Percentiles rank a stretch among this genome's conserved stretches.
Evolutionary conservation across 2,888 invertebrate species (phyloP).

Genomic region (Poecilobothrus nobilitatus): DNA sequence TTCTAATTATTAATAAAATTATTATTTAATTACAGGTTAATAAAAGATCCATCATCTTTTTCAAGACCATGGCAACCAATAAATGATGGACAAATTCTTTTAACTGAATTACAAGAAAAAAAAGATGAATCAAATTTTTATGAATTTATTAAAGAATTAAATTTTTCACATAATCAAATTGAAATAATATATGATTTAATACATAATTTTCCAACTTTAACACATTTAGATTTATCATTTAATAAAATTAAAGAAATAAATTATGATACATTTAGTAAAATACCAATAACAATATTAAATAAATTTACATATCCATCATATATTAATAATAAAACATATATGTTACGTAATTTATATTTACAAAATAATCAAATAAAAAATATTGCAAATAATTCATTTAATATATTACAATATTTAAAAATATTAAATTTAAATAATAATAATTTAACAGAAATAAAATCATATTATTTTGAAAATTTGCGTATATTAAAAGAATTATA

Average conservation of each 20-base stretch:
- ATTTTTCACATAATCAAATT: background rate
- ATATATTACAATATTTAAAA: background rate
- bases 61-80: too few relatives aligned
- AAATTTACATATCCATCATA: too few relatives aligned
- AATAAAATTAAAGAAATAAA: slow-evolving; percentile 1
- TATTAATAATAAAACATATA: background rate
- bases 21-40: too few relatives aligned
- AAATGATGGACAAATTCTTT: too few relatives aligned
- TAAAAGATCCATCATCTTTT: too few relatives aligned
- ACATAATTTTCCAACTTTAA: background rate
- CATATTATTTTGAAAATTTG: background rate
- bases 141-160: background rate
- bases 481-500: background rate
- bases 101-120: too few relatives aligned
- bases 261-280: background rate
- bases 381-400: background rate
- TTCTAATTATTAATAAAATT: too few relatives aligned
- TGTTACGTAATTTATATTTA: background rate
- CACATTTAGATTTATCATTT: background rate
- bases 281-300: background rate
- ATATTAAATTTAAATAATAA: slow-evolving; percentile 9
- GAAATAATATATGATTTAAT: background rate
- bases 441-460: background rate
- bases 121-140: too few relatives aligned
- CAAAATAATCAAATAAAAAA: background rate